Conservation (phyloP, 2,113 vertebrate genomes). For the Lucifuga dentata region DNA sequence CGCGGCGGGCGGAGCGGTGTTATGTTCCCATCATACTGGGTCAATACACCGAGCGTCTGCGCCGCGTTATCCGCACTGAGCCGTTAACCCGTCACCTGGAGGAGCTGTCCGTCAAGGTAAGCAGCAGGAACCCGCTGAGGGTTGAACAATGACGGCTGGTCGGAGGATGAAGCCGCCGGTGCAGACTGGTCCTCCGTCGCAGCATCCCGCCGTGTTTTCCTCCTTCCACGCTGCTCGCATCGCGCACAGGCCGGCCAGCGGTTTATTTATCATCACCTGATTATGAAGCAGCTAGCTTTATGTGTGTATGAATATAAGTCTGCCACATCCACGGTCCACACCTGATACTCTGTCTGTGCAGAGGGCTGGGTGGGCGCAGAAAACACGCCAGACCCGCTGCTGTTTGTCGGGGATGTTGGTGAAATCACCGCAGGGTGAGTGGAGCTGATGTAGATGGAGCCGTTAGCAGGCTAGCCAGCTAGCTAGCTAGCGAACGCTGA, state of each 20-base stretch:
- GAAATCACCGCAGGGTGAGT: slow-evolving; percentile 23
- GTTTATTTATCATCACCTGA: not conserved
- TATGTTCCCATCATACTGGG: slow-evolving; percentile 63
- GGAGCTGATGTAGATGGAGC: not conserved
- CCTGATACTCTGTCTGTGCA: not conserved
- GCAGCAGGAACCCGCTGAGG: slow-evolving; percentile 3
- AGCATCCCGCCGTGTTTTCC: slow-evolving; percentile 60
- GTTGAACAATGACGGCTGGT: not conserved
- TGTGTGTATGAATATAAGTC: no score
- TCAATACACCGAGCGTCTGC: slow-evolving; percentile 60
- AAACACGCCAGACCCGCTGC: not conserved
- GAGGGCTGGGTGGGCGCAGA: not conserved
- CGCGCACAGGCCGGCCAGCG: slow-evolving; percentile 48
- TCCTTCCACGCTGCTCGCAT: slow-evolving; percentile 29
- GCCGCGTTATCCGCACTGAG: slow-evolving; percentile 34
- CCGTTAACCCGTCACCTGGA: slow-evolving; percentile 22
- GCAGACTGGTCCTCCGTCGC: slow-evolving; percentile 32
- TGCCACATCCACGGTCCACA: not conserved
- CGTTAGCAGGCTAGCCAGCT: no score
- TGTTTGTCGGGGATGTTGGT: slow-evolving; percentile 40
- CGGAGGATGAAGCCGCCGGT: not conserved
- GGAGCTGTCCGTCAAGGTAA: slow-evolving; percentile 56
- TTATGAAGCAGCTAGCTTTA: not conserved
- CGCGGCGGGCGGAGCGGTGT: slow-evolving; percentile 41
- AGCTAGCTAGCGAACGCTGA: no score